phyloP scores from a whole-genome alignment of 2,888 invertebrate species.

The Trachelus troglodyta region DNA sequence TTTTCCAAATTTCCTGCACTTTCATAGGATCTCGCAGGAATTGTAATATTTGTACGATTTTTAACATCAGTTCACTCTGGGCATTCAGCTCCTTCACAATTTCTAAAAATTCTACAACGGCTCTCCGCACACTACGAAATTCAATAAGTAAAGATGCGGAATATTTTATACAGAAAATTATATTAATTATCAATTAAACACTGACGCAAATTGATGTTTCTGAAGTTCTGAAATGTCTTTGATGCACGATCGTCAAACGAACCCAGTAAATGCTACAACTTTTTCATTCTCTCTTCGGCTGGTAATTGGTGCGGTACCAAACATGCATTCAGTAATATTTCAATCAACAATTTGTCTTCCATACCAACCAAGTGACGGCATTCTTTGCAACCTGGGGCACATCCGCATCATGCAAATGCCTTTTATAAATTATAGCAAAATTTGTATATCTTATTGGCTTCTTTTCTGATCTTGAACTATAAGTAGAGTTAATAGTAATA shows the following conservation, averaged over 20 bases:
- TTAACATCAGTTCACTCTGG: slow-evolving; percentile 76
- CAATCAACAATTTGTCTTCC: slow-evolving; percentile 93
- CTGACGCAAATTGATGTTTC: slow-evolving; percentile 84
- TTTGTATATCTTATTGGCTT: slow-evolving; percentile 72
- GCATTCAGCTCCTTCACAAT: slow-evolving; percentile 79
- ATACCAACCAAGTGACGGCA: slow-evolving; percentile 88
- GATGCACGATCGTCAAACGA: slow-evolving; percentile 96
- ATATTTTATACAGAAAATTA: not conserved
- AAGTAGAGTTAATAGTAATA: slow-evolving; percentile 30
- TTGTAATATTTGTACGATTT: slow-evolving; percentile 76
- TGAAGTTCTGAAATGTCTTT: slow-evolving; percentile 93
- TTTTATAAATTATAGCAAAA: slow-evolving; percentile 94
- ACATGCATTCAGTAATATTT: slow-evolving; percentile 91
- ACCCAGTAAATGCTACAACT: slow-evolving; percentile 88
- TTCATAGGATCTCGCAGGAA: slow-evolving; percentile 94
- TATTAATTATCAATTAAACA: slow-evolving; percentile 15
- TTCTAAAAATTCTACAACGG: slow-evolving; percentile 89
- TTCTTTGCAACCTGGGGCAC: slow-evolving; percentile 87
- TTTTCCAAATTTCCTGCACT: slow-evolving; percentile 88
- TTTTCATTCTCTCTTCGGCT: slow-evolving; percentile 91
- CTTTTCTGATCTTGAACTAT: slow-evolving; percentile 92
- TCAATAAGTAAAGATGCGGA: not conserved
- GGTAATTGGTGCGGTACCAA: slow-evolving; percentile 93
- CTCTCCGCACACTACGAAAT: slow-evolving; percentile 75
- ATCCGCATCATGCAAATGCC: slow-evolving; percentile 85